Conservation (phyloP, 1,140 invertebrate species). For the Phymastichus coffea region DNA sequence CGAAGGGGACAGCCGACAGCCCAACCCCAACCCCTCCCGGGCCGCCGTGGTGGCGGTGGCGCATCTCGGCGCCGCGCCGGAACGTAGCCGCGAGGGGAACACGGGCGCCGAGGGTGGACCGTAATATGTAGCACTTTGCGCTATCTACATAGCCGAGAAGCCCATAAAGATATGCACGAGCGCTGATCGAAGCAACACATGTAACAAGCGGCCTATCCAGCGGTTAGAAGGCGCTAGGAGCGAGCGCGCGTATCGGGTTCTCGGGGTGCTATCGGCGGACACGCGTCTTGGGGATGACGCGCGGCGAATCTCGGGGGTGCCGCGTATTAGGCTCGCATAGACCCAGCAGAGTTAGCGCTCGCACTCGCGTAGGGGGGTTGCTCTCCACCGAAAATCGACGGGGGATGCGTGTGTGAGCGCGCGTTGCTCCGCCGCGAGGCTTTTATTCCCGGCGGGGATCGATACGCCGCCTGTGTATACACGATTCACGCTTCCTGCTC, state of each 20-base stretch:
- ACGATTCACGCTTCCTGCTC: too few relatives aligned
- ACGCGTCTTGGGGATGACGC: neutral
- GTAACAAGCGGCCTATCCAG: neutral
- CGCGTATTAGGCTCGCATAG: conserved; percentile 22
- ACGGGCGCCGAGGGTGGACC: too few relatives aligned
- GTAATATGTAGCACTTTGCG: too few relatives aligned
- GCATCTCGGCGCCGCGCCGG: too few relatives aligned
- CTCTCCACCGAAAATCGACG: neutral
- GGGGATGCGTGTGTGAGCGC: too few relatives aligned
- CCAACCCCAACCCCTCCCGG: too few relatives aligned
- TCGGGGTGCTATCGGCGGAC: neutral
- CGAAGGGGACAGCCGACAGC: too few relatives aligned
- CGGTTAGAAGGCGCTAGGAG: neutral
- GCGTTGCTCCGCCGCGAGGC: too few relatives aligned
- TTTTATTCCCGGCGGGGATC: neutral
- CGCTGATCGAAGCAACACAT: neutral
- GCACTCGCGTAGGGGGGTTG: neutral
- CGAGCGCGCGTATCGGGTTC: neutral
- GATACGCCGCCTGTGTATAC: too few relatives aligned
- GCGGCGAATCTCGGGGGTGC: conserved; percentile 15
- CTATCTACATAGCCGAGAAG: too few relatives aligned
- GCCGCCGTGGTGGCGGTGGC: too few relatives aligned
- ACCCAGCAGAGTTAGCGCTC: neutral
- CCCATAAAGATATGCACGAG: too few relatives aligned
- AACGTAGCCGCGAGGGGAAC: neutral